Percentiles rank a stretch among this genome's conserved stretches.
phyloP scores from a whole-genome alignment of 2,888 invertebrate species.

The Epinotia nisella region DNA sequence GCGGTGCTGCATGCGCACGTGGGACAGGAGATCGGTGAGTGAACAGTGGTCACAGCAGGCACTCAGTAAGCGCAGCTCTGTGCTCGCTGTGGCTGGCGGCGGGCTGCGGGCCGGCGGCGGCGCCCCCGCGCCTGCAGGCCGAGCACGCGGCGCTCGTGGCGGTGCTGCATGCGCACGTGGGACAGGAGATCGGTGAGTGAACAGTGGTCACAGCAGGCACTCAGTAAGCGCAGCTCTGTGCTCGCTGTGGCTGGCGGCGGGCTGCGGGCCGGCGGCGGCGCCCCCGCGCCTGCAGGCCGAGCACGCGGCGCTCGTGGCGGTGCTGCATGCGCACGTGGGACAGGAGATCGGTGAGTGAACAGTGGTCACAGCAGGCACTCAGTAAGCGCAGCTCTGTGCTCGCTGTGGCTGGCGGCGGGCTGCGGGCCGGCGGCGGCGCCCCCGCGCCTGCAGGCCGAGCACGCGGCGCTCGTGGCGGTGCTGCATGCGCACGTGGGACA shows the following conservation, averaged over 20 bases:
- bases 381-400: constrained; percentile 87
- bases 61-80: too few relatives aligned
- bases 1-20: constrained; percentile 95
- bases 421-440: constrained; percentile 86
- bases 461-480: constrained; percentile 92
- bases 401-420: constrained; percentile 88
- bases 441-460: constrained; percentile 89
- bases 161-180: constrained; percentile 94
- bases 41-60: too few relatives aligned
- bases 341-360: too few relatives aligned
- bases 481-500: constrained; percentile 94
- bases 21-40: constrained; percentile 71
- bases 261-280: too few relatives aligned
- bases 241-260: too few relatives aligned
- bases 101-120: too few relatives aligned
- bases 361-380: neutral
- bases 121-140: constrained; percentile 55
- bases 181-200: constrained; percentile 56
- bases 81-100: too few relatives aligned
- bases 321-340: too few relatives aligned
- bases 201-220: too few relatives aligned
- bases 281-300: too few relatives aligned
- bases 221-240: too few relatives aligned
- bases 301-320: too few relatives aligned
- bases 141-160: constrained; percentile 94